Conservation (phyloP, 2,888 invertebrate species). For the Oscheius sp. region DNA sequence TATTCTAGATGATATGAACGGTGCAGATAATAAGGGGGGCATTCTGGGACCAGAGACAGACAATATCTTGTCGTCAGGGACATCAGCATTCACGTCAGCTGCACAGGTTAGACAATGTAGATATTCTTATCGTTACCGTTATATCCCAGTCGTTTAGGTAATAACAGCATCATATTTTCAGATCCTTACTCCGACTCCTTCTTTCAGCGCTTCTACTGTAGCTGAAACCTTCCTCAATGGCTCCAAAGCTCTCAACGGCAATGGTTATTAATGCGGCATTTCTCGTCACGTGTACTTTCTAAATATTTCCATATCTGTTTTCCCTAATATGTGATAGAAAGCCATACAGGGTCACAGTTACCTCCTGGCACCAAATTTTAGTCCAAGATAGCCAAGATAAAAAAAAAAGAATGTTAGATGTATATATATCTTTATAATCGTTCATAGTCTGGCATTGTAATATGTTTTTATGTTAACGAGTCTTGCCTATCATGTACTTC, state of each 20-base stretch:
- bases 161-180: neutral
- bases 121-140: neutral
- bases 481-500: neutral
- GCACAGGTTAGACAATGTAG: too few species aligned
- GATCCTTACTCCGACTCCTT: neutral
- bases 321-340: neutral
- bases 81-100: too few species aligned
- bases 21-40: conserved; percentile 34
- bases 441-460: neutral
- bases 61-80: neutral
- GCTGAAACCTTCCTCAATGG: conserved; percentile 4
- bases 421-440: neutral
- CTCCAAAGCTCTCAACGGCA: neutral
- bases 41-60: neutral
- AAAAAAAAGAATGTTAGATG: neutral
- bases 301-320: neutral
- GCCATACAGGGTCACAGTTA: neutral
- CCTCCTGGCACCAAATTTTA: too few species aligned
- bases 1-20: conserved; percentile 67
- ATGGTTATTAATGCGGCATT: neutral
- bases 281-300: neutral
- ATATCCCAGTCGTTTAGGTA: neutral
- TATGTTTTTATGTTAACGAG: neutral
- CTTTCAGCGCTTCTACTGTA: neutral
- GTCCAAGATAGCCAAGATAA: too few species aligned